Conservation (phyloP, 2,797 vertebrate species). For the Hippoglossus hippoglossus region DNA sequence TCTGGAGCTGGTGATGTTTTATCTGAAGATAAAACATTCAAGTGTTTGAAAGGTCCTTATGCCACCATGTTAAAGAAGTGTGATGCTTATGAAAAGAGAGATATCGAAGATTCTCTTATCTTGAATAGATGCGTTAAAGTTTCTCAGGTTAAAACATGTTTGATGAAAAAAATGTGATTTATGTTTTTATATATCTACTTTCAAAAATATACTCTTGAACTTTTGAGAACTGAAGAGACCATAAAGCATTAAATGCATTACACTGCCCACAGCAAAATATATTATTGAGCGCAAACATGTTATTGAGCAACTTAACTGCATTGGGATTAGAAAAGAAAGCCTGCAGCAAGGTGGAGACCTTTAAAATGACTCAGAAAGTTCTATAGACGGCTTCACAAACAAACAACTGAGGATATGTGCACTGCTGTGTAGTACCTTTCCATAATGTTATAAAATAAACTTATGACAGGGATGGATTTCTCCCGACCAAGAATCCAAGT, state of each 20-base stretch:
- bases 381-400: neutral
- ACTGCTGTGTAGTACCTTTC: neutral
- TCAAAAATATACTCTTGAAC: neutral
- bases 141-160: neutral
- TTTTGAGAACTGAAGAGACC: conserved; percentile 9
- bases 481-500: neutral
- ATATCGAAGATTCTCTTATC: neutral
- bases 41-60: neutral
- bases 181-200: neutral
- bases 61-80: neutral
- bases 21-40: neutral
- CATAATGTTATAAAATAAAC: neutral
- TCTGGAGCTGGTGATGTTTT: conserved; percentile 3
- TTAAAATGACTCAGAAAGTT: neutral
- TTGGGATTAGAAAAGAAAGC: neutral
- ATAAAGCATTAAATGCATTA: conserved; percentile 1
- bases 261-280: neutral
- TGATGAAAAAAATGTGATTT: neutral
- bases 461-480: neutral
- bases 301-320: neutral
- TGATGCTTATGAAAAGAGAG: neutral
- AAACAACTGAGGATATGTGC: neutral
- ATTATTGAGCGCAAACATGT: neutral
- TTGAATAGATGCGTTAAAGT: neutral
- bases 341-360: neutral